These are phyloP conservation scores for Pilophorus perplexus DNA, from an alignment of 2,888 invertebrate genomes.

Conservation along the genomic window DNA sequence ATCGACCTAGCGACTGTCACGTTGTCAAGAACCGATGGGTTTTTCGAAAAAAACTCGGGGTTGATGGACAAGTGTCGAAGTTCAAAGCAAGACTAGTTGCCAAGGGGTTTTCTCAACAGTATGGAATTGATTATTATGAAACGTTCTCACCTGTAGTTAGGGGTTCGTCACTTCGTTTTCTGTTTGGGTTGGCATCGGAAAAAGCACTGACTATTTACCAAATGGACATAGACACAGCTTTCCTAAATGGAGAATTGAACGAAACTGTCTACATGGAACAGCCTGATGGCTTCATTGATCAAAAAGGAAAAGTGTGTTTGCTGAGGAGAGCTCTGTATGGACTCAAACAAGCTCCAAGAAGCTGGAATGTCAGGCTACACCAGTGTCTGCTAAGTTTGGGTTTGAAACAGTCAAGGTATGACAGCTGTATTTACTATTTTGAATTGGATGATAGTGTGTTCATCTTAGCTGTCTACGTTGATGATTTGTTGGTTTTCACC, in stretches of 20 bases:
- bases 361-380: constrained; percentile 43
- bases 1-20: constrained; percentile 9
- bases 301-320: constrained; percentile 33
- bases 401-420: neutral
- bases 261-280: constrained; percentile 49
- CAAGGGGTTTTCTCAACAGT: neutral
- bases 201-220: constrained; percentile 48
- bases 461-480: no score
- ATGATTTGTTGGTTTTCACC: no score
- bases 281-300: constrained; percentile 43
- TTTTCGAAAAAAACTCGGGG: constrained; percentile 49
- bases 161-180: neutral
- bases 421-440: no score
- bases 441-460: no score
- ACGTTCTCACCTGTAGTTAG: constrained; percentile 46
- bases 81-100: constrained; percentile 49
- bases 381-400: no score
- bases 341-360: constrained; percentile 44
- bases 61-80: constrained; percentile 38
- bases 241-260: constrained; percentile 48
- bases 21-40: constrained; percentile 33
- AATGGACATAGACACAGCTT: constrained; percentile 50
- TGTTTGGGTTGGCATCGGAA: constrained; percentile 47
- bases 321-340: constrained; percentile 47
- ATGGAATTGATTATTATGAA: constrained; percentile 48